Evolutionary conservation across 2,888 invertebrate species (phyloP).

Genomic region (Dastarcus helophoroides): DNA sequence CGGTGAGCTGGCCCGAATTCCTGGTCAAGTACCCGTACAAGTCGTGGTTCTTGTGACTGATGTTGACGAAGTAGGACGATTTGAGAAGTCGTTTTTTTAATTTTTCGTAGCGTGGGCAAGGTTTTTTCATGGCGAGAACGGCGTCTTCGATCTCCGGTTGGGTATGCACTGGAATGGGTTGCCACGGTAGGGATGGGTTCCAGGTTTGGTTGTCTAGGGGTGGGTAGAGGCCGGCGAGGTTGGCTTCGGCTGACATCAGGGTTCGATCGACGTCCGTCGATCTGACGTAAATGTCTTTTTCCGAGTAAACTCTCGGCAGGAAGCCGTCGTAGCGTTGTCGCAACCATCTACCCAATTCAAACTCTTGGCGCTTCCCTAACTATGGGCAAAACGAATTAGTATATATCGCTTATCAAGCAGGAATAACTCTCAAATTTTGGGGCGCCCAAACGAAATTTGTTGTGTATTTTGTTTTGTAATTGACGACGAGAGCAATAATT

Average conservation of each 20-base stretch:
- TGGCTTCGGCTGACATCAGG: constrained; percentile 74
- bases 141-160: constrained; percentile 50
- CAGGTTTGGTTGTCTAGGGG: constrained; percentile 48
- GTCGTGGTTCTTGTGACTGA: constrained; percentile 46
- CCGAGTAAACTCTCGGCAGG: constrained; percentile 42
- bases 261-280: constrained; percentile 86
- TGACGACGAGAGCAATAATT: too few species aligned
- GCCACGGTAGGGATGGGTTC: constrained; percentile 54
- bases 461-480: too few species aligned
- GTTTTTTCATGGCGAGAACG: constrained; percentile 48
- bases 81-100: constrained; percentile 36
- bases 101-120: constrained; percentile 54
- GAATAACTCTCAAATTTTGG: too few species aligned
- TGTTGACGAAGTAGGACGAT: constrained; percentile 29
- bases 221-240: constrained; percentile 68
- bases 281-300: constrained; percentile 46
- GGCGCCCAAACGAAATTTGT: too few species aligned
- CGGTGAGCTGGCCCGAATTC: constrained; percentile 49
- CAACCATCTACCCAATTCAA: constrained; percentile 62
- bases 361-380: constrained; percentile 66
- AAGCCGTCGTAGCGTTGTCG: constrained; percentile 57
- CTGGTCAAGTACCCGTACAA: constrained; percentile 55
- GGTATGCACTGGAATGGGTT: constrained; percentile 70
- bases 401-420: too few species aligned
- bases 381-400: too few species aligned